phyloP scores from a whole-genome alignment of 1,140 invertebrate genomes.

The Drosophila grimshawi region DNA sequence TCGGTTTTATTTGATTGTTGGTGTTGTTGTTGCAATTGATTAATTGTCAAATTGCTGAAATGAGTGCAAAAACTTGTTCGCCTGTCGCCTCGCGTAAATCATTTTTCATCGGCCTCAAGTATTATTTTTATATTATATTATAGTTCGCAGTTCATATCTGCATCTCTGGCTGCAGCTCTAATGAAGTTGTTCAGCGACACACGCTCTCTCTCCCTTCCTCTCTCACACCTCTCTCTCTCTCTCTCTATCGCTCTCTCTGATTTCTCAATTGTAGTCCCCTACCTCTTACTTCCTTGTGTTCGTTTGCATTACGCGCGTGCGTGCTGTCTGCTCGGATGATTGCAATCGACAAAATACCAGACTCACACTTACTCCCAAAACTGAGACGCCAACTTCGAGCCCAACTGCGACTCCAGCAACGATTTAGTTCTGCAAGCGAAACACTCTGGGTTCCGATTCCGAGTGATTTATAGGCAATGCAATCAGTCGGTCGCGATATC shows the following conservation, averaged over 20 bases:
- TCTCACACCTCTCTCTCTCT: slow-evolving; percentile 22
- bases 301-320: slow-evolving; percentile 68
- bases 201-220: slow-evolving; percentile 3
- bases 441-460: slow-evolving; percentile 51
- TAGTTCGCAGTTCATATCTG: slow-evolving; percentile 41
- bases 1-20: slow-evolving; percentile 31
- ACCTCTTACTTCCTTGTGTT: slow-evolving; percentile 15
- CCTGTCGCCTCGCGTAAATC: slow-evolving; percentile 73
- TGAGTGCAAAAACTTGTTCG: slow-evolving; percentile 82
- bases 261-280: neutral
- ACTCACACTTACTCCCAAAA: slow-evolving; percentile 34
- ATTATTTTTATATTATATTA: slow-evolving; percentile 8
- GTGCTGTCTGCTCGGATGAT: slow-evolving; percentile 75
- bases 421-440: slow-evolving; percentile 1
- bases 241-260: slow-evolving; percentile 18
- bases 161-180: slow-evolving; percentile 36
- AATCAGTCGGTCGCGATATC: slow-evolving; percentile 78
- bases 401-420: slow-evolving; percentile 9
- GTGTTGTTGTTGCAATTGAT: slow-evolving; percentile 69
- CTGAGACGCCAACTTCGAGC: slow-evolving; percentile 13
- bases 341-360: slow-evolving; percentile 68
- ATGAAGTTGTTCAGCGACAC: slow-evolving; percentile 67
- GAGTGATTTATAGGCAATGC: slow-evolving; percentile 75
- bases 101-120: slow-evolving; percentile 44
- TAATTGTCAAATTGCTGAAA: slow-evolving; percentile 83